A percentile compares a stretch with the other conserved stretches of the same genome.
Evolutionary conservation across 2,888 invertebrate species (phyloP).

Genomic region (Tipula vernalis): DNA sequence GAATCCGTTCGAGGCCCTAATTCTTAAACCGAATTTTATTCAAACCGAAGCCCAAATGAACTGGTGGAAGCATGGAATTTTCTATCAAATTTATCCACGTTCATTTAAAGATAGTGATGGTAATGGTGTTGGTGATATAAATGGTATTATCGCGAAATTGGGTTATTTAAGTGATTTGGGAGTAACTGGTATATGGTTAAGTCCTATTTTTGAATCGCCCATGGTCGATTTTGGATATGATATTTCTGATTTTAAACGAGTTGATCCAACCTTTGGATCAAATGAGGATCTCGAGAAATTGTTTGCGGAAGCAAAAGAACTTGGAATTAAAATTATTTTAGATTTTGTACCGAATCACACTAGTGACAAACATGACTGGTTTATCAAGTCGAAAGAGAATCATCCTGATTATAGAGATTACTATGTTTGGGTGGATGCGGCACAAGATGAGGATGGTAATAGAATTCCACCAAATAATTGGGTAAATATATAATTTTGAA

Average conservation of each 20-base stretch:
- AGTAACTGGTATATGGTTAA: constrained; percentile 46
- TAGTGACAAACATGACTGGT: constrained; percentile 45
- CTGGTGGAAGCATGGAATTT: constrained; percentile 32
- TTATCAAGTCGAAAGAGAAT: constrained; percentile 45
- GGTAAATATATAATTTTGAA: constrained; percentile 21
- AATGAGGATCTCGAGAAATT: constrained; percentile 42
- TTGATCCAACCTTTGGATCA: constrained; percentile 45
- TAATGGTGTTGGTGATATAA: constrained; percentile 53
- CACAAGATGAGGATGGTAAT: constrained; percentile 18
- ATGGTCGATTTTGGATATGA: constrained; percentile 56
- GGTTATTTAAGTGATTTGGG: constrained; percentile 43
- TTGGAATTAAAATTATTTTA: constrained; percentile 35
- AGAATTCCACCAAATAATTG: constrained; percentile 38
- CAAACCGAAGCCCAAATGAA: not conserved
- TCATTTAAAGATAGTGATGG: constrained; percentile 69
- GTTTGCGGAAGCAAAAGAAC: constrained; percentile 28
- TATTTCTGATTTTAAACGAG: constrained; percentile 42
- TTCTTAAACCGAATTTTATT: not conserved
- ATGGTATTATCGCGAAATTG: constrained; percentile 41
- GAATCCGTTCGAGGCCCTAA: not conserved
- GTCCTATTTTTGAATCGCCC: constrained; percentile 49
- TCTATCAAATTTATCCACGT: constrained; percentile 70
- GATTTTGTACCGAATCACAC: constrained; percentile 43
- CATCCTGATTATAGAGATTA: constrained; percentile 50
- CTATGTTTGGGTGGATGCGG: constrained; percentile 46